phyloP scores from a whole-genome alignment of 2,113 vertebrate species.

The Carassius gibelio region DNA sequence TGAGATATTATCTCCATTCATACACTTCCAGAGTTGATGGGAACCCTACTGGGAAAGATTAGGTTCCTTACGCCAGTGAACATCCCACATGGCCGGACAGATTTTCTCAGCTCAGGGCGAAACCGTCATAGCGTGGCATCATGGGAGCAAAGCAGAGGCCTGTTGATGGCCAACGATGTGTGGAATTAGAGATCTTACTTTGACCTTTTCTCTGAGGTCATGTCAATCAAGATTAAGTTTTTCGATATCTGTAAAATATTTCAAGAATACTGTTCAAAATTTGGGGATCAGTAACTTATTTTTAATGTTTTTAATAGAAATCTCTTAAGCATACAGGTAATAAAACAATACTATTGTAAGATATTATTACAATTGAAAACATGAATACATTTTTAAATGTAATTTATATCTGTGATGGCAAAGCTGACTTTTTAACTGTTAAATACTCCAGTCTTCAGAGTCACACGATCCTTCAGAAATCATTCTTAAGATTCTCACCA shows the following conservation, averaged over 20 bases:
- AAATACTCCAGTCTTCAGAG: not conserved
- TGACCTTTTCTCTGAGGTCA: not conserved
- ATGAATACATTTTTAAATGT: not conserved
- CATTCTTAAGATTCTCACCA: not conserved
- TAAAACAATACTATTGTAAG: not conserved
- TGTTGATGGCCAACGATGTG: slow-evolving; percentile 11
- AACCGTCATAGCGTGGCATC: slow-evolving; percentile 38
- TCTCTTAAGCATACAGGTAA: not conserved
- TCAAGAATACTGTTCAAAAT: not conserved
- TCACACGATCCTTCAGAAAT: not conserved
- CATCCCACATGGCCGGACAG: slow-evolving; percentile 67
- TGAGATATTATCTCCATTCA: slow-evolving; percentile 87
- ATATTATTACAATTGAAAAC: not conserved
- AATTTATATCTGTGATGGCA: not conserved
- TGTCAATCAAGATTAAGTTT: not conserved
- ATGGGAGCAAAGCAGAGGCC: slow-evolving; percentile 37
- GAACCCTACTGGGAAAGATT: slow-evolving; percentile 82
- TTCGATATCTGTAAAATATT: too few relatives aligned
- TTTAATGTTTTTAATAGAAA: not conserved
- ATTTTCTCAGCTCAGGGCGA: slow-evolving; percentile 55
- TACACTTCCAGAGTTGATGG: slow-evolving; percentile 80
- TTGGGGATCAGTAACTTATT: not conserved
- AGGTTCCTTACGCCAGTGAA: slow-evolving; percentile 78
- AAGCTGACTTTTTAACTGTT: not conserved
- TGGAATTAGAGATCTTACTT: slow-evolving; percentile 6